Base-by-base conservation (phyloP, 2,888 invertebrate genomes). In the Diaphora mendica region DNA sequence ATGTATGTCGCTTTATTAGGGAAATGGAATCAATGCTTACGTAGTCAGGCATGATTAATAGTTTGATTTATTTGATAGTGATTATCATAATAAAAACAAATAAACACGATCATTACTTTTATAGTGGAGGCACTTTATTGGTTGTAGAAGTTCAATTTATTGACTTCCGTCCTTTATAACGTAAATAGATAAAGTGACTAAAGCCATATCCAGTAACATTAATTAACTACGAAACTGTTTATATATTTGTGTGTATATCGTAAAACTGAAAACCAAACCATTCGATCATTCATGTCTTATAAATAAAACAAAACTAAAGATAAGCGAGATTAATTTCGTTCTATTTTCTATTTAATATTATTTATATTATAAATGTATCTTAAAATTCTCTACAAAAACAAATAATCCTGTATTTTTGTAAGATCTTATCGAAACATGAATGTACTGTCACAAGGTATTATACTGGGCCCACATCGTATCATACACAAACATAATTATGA, bases 11-110 rank as follows among this genome's bases (percentile, higher is more conserved):
- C 70, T 83, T 82, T 84, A 85, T 82, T 84, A 85, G 77, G 85
- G 85, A 87, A 90, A 87, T 86, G 82, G 84, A 85, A 86, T 84
- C 86, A 85, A 80, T 87, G 87, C 85, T 82, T 82, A 82, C 87
- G 80, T 78, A 79, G 87, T 84, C 72, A 73, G 74, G 70, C 73
- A 86, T 90, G 91, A 91, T 90, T 90, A 90, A 91, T 90, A 87
- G 86, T 82, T 86, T 83, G 85, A 88, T 87, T 87, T 89, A 88
- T 88, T 81, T 77, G 73, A 79, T 80, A 78, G 80, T 79, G 86
- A 81, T 84, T 83, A 82, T 81, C 72, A 78, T 81, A 85, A 83
- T 76, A 78, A 84, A 85, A 89, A 87, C 84, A 86, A 86, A 82
- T 79, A 81, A 70, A 85, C 72, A 30, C 70, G 77, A 77, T 74